Base-by-base conservation (phyloP, 2,113 vertebrate genomes). In the Cavia aperea region DNA sequence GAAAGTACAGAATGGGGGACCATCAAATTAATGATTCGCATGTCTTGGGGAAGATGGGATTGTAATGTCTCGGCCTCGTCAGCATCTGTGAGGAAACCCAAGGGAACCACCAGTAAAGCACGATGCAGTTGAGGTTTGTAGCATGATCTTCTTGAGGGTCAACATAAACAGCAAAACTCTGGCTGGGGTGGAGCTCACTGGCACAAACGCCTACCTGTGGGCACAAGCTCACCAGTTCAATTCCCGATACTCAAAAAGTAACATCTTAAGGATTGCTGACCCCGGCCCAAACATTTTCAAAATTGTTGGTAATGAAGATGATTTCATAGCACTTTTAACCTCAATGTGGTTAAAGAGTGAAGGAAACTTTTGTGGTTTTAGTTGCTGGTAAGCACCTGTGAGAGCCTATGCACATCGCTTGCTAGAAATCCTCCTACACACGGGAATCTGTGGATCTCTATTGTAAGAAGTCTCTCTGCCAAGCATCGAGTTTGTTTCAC, bases 101-200 rank as follows among this genome's bases (percentile, higher is more conserved):
- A n/a, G 66, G 2, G 9, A n/a, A 36, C n/a, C 4, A n/a, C 6
- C 16, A 6, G 16, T 68, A 18, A n/a, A 7, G 16, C 7, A 33
- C 18, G 8, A 18, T 9, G 21, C 18, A 56, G 9, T 3, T n/a
- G 16, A 54, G 18, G 36, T 19, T 36, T 5, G 49, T 4, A 19
- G 51, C 16, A 18, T 29, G 51, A 23, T 81, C 31, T 56, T 56
- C 9, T 51, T n/a, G 33, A 81, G 46, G 33, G 15, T 19, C 15
- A 2, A 56, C 15, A 56, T 56, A 56, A 56, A 56, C 18, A 56
- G 56, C 56, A 56, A 56, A 56, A 56, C 56, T 54, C 56, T 56
- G 56, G 16, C 56, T 56, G 51, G 51, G 51, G 56, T 56, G 4
- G 14, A 56, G 56, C 15, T 56, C 56, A 56, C 5, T 56, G 56